phyloP scores from a whole-genome alignment of 2,113 vertebrate genomes.

The Corythaixoides concolor region DNA sequence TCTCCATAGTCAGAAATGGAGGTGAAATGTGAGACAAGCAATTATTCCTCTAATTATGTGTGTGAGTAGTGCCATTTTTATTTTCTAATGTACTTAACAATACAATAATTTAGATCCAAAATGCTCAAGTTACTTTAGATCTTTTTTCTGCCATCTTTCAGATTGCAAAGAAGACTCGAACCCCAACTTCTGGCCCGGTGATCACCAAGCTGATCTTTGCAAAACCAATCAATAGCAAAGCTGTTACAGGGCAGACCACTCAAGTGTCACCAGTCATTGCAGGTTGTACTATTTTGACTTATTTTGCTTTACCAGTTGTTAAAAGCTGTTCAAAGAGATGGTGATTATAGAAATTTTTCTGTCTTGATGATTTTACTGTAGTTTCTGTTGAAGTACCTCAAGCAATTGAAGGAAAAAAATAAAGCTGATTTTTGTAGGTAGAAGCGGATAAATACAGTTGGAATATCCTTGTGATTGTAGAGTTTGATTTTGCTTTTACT shows the following conservation, averaged over 20 bases:
- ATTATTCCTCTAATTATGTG: not conserved
- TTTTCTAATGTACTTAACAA: not conserved
- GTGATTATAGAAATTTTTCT: not conserved
- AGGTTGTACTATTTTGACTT: conserved; percentile 79
- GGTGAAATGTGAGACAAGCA: not conserved
- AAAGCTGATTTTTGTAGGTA: not conserved
- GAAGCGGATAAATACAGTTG: not conserved
- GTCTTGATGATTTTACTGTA: not conserved
- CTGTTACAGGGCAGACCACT: conserved; percentile 85
- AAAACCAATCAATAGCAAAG: conserved; percentile 96
- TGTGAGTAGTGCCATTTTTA: not conserved
- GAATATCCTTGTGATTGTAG: not conserved
- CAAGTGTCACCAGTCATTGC: conserved; percentile 87
- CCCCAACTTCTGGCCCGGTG: conserved; percentile 89
- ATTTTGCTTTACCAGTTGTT: conserved; percentile 16
- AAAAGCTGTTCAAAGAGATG: not conserved
- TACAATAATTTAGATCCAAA: not conserved
- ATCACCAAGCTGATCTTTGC: conserved; percentile 96
- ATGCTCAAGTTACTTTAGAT: conserved; percentile 16
- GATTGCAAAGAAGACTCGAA: conserved; percentile 93
- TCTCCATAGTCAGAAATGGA: not conserved
- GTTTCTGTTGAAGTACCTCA: not conserved
- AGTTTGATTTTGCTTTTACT: not conserved
- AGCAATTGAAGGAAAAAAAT: not conserved
- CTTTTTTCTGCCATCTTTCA: conserved; percentile 72